These are phyloP conservation scores for Littorina saxatilis DNA, from an alignment of 1,140 invertebrate species.

Conservation along the genomic window DNA sequence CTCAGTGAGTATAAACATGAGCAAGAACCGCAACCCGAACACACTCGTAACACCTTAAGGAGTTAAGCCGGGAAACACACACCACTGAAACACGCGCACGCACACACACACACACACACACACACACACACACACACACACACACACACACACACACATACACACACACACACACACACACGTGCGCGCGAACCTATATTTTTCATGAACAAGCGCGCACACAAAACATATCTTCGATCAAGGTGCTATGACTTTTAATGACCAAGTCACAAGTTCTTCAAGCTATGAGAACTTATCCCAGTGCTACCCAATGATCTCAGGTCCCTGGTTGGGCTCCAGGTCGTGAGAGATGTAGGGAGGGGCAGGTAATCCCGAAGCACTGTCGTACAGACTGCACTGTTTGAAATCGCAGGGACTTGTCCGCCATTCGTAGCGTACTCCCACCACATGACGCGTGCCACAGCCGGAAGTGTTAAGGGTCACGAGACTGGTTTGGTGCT, in stretches of 20 bases:
- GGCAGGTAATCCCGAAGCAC: slow-evolving; percentile 54
- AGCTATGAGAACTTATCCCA: too few species aligned
- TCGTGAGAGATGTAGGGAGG: slow-evolving; percentile 44
- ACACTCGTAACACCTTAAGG: too few species aligned
- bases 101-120: slow-evolving; percentile 12
- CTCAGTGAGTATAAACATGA: too few species aligned
- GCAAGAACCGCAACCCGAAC: too few species aligned
- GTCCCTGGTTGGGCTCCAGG: too few species aligned
- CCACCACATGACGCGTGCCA: slow-evolving; percentile 44
- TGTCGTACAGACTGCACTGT: slow-evolving; percentile 66
- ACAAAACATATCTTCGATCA: too few species aligned
- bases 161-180: slow-evolving; percentile 10
- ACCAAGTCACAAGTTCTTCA: too few species aligned
- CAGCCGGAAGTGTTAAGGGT: slow-evolving; percentile 44
- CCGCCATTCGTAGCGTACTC: slow-evolving; percentile 71
- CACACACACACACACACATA: slow-evolving; percentile 12
- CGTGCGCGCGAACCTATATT: not conserved
- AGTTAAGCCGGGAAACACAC: too few species aligned
- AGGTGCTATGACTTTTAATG: too few species aligned
- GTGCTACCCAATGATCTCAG: too few species aligned
- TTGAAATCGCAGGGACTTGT: slow-evolving; percentile 65
- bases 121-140: slow-evolving; percentile 15
- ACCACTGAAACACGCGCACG: not conserved
- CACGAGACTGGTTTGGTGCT: slow-evolving; percentile 44
- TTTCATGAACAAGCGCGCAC: too few species aligned